Percentiles rank a stretch among this genome's conserved stretches.
These are phyloP conservation scores for Peromyscus californicus DNA, from an alignment of 2,113 vertebrate species.

Conservation along the genomic window DNA sequence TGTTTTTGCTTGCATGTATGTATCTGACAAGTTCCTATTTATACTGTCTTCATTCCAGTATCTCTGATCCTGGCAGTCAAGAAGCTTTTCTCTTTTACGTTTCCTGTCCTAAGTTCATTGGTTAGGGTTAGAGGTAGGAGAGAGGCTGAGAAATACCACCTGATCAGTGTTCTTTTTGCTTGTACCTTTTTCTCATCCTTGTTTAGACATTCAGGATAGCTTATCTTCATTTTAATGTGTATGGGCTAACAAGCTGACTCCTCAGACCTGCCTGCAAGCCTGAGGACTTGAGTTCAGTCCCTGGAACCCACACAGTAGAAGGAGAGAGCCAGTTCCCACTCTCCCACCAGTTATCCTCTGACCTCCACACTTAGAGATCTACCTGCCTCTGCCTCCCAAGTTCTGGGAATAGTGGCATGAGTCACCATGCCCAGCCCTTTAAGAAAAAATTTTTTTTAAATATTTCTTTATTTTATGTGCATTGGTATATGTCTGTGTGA, in stretches of 20 bases:
- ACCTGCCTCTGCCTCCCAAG: neutral
- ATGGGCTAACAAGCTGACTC: neutral
- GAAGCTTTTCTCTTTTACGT: constrained; percentile 43
- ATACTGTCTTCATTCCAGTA: neutral
- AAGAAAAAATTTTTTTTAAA: neutral
- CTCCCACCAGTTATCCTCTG: neutral
- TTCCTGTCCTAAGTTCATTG: constrained; percentile 46
- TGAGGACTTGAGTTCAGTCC: neutral
- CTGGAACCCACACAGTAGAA: neutral
- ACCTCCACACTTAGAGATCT: neutral
- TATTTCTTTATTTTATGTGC: too few species aligned
- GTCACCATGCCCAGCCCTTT: neutral
- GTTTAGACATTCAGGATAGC: constrained; percentile 28
- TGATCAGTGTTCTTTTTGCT: constrained; percentile 54
- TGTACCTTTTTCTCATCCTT: neutral
- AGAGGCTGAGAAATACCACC: constrained; percentile 40
- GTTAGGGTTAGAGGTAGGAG: neutral
- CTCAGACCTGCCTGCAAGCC: neutral
- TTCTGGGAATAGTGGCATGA: neutral
- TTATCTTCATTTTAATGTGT: neutral
- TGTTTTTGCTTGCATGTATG: neutral
- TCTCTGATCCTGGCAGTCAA: constrained; percentile 27
- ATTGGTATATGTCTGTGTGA: too few species aligned
- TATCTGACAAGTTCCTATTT: constrained; percentile 16
- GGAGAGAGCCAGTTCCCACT: neutral